Conservation (phyloP, 2,113 vertebrate genomes). For the Microcebus lehilahytsara region DNA sequence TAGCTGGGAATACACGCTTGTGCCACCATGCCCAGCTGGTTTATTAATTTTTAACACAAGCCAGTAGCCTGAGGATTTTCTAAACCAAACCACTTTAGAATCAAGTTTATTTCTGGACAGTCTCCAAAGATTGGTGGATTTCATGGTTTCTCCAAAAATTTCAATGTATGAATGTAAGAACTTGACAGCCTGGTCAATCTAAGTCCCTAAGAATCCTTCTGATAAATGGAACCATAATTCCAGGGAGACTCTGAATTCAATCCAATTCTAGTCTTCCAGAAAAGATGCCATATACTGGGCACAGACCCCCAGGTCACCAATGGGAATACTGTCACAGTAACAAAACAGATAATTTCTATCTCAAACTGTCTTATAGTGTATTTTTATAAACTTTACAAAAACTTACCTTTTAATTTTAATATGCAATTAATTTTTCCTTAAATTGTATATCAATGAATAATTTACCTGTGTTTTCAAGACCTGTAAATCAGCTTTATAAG, state of each 20-base stretch:
- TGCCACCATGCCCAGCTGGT: neutral
- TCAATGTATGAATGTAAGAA: neutral
- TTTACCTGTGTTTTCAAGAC: neutral
- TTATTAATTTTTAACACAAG: neutral
- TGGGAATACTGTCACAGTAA: neutral
- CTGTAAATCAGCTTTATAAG: neutral
- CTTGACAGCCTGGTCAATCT: neutral
- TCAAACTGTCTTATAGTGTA: neutral
- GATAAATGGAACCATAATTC: neutral
- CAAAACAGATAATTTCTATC: neutral
- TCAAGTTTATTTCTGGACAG: neutral
- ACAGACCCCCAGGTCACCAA: neutral
- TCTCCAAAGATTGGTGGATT: constrained; percentile 18
- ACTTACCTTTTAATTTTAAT: neutral
- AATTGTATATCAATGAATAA: neutral
- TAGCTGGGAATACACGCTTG: neutral
- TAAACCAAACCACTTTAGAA: constrained; percentile 7
- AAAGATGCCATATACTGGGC: neutral
- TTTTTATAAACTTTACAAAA: constrained; percentile 12
- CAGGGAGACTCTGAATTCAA: neutral
- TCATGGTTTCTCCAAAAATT: neutral
- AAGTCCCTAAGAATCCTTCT: neutral
- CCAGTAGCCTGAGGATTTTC: neutral
- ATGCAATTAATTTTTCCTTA: neutral
- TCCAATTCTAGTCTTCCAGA: neutral